phyloP scores from a whole-genome alignment of 2,797 vertebrate species.

The Premnoplex brunnescens region DNA sequence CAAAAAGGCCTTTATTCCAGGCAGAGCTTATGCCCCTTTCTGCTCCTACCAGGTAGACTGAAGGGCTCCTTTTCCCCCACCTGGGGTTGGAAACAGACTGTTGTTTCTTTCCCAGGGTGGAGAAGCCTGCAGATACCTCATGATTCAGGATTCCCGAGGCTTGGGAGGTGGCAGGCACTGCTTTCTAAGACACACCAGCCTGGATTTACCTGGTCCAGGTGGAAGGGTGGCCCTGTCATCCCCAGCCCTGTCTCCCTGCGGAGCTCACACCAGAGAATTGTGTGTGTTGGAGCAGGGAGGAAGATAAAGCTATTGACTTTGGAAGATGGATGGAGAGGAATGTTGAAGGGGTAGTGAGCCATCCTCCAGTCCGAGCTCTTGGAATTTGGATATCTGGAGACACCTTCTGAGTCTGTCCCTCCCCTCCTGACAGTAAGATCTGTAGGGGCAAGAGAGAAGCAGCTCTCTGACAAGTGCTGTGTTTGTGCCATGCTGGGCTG shows the following conservation, averaged over 20 bases:
- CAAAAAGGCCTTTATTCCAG: slow-evolving; percentile 80
- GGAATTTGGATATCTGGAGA: not conserved
- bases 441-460: not conserved
- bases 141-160: fast-evolving
- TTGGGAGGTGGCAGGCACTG: fast-evolving
- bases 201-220: not conserved
- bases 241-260: not conserved
- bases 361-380: not conserved
- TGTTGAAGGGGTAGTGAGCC: not conserved
- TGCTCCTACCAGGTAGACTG: slow-evolving; percentile 29
- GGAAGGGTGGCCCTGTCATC: fast-evolving
- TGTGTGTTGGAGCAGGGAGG: not conserved
- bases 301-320: not conserved
- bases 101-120: not conserved
- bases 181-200: not conserved
- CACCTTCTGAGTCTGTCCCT: not conserved
- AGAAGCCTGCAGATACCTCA: not conserved
- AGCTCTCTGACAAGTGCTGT: fast-evolving
- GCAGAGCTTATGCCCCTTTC: not conserved
- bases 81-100: not conserved
- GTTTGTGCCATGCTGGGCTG: not conserved
- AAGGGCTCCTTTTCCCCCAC: slow-evolving; percentile 22
- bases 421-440: not conserved
- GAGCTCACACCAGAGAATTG: not conserved
- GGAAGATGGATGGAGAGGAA: not conserved